phyloP scores from a whole-genome alignment of 2,797 vertebrate genomes.

The Onychomys leucogaster region DNA sequence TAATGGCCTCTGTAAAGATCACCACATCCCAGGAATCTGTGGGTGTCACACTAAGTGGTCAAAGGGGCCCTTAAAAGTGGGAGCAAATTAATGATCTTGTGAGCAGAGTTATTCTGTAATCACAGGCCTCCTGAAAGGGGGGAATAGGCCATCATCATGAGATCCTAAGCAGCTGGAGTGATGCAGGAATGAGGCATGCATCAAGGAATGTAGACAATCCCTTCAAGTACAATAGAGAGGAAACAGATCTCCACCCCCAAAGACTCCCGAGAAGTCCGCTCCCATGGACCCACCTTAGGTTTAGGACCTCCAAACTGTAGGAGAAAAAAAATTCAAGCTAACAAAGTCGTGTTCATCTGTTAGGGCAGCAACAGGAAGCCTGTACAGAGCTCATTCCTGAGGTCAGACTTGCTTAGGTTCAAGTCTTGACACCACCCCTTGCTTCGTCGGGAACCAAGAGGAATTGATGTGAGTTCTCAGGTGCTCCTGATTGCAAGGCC shows the following conservation, averaged over 20 bases:
- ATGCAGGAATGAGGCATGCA: fast-evolving
- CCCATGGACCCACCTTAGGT: background rate
- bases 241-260: background rate
- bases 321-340: background rate
- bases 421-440: background rate
- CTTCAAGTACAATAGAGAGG: background rate
- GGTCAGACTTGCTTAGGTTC: background rate
- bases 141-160: background rate
- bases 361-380: background rate
- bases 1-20: background rate
- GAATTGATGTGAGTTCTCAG: background rate
- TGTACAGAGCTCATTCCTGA: background rate
- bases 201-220: background rate
- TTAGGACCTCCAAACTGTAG: background rate
- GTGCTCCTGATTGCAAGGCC: background rate
- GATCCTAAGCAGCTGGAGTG: background rate
- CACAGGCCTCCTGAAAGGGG: background rate
- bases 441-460: background rate
- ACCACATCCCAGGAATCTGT: background rate
- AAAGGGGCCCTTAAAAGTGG: background rate
- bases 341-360: background rate
- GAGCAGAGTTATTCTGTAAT: background rate
- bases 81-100: background rate
- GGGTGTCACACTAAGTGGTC: background rate
- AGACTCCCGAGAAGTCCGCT: background rate